phyloP scores from a whole-genome alignment of 2,113 vertebrate genomes.

The Pao palembangensis region DNA sequence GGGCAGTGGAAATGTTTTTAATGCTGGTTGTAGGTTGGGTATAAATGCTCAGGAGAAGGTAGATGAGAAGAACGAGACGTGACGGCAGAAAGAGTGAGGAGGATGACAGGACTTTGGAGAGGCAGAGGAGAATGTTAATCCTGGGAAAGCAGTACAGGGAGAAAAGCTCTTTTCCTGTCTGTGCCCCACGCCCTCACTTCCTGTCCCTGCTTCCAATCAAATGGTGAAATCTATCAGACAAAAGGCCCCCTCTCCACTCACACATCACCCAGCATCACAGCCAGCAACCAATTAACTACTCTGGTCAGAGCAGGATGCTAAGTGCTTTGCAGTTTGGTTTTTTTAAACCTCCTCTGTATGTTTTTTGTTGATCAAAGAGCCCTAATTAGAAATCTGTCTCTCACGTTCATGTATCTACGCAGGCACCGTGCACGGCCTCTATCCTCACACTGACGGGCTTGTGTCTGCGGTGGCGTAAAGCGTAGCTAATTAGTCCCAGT shows the following conservation, averaged over 20 bases:
- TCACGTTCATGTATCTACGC: constrained; percentile 34
- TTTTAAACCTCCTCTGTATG: constrained; percentile 33
- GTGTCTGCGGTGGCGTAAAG: constrained; percentile 62
- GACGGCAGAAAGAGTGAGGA: constrained; percentile 8
- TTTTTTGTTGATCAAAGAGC: constrained; percentile 56
- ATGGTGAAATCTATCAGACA: constrained; percentile 52
- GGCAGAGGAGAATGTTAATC: constrained; percentile 62
- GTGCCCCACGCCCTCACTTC: constrained; percentile 60
- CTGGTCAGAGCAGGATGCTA: constrained; percentile 7
- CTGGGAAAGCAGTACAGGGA: constrained; percentile 47
- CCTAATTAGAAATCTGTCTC: constrained; percentile 55
- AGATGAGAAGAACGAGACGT: background rate
- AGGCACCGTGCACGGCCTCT: constrained; percentile 48
- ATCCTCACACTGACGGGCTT: constrained; percentile 52
- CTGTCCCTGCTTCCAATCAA: constrained; percentile 66
- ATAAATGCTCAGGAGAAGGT: constrained; percentile 22
- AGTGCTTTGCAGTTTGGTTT: constrained; percentile 16
- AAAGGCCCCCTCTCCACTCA: constrained; percentile 21
- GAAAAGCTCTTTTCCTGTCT: constrained; percentile 57
- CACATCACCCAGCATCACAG: constrained; percentile 9
- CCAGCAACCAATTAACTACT: constrained; percentile 35
- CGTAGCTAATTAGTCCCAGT: constrained; percentile 67
- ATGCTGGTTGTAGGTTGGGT: background rate
- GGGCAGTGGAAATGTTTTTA: too few relatives aligned
- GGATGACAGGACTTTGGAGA: constrained; percentile 51